Conservation (phyloP, 2,888 invertebrate genomes). For the Idaea straminata region DNA sequence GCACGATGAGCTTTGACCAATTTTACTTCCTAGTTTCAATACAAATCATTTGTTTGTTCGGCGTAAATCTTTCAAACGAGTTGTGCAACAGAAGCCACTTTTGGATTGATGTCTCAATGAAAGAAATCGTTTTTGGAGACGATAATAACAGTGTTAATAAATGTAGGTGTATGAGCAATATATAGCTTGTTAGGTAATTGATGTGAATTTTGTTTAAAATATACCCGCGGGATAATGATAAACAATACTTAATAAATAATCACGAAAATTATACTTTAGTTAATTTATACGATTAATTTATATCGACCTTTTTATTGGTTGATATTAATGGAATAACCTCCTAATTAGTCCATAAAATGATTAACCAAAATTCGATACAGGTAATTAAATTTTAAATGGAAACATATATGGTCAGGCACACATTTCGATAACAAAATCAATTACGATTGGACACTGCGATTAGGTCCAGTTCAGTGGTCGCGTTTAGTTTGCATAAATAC, state of each 20-base stretch:
- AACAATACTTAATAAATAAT: slow-evolving; percentile 16
- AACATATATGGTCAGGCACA: slow-evolving; percentile 36
- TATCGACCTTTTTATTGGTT: slow-evolving; percentile 27
- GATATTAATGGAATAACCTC: slow-evolving; percentile 27
- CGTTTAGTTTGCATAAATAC: slow-evolving; percentile 58
- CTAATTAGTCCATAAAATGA: slow-evolving; percentile 35
- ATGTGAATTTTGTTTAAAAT: slow-evolving; percentile 11
- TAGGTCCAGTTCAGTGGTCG: slow-evolving; percentile 47
- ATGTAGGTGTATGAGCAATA: slow-evolving; percentile 8
- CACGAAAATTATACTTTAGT: slow-evolving; percentile 21
- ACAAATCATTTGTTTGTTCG: slow-evolving; percentile 30
- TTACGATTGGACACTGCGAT: slow-evolving; percentile 49
- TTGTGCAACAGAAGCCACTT: slow-evolving; percentile 14
- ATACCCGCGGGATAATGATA: neutral
- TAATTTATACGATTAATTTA: slow-evolving; percentile 23
- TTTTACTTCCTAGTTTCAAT: slow-evolving; percentile 42
- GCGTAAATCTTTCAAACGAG: slow-evolving; percentile 15
- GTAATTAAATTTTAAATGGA: slow-evolving; percentile 36
- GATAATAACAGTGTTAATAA: slow-evolving; percentile 20
- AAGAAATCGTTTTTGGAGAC: slow-evolving; percentile 13
- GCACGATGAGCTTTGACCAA: slow-evolving; percentile 38
- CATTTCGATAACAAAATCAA: slow-evolving; percentile 51
- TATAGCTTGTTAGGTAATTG: slow-evolving; percentile 19
- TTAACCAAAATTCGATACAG: slow-evolving; percentile 37
- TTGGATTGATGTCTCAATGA: slow-evolving; percentile 24